Evolutionary conservation across 1,140 invertebrate genomes (phyloP).

Genomic region (Macrobrachium nipponense): DNA sequence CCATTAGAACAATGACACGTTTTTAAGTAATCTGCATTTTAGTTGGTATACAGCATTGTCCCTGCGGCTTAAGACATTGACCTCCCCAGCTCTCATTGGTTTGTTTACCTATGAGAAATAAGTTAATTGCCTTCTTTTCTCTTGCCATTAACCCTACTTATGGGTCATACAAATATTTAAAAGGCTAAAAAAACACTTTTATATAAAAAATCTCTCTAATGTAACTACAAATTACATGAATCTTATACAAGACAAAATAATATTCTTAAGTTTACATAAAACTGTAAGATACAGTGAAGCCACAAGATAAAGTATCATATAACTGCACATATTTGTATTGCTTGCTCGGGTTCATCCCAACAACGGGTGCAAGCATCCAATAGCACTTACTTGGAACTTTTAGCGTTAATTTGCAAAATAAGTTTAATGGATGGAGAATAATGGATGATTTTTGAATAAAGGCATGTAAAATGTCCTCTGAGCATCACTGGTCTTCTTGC

Average conservation of each 20-base stretch:
- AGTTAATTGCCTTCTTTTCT: too few relatives aligned
- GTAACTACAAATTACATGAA: constrained; percentile 52
- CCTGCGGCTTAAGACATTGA: too few relatives aligned
- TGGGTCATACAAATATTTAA: neutral
- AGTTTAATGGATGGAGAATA: neutral
- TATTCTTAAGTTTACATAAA: constrained; percentile 17
- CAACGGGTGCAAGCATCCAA: neutral
- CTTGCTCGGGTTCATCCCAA: constrained; percentile 23
- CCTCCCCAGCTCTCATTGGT: too few relatives aligned
- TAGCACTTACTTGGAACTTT: constrained; percentile 26
- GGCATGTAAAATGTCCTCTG: neutral
- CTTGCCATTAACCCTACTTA: neutral
- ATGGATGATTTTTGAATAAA: constrained; percentile 1
- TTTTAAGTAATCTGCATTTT: too few relatives aligned
- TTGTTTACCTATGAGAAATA: too few relatives aligned
- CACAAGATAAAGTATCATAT: neutral
- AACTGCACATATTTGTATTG: neutral
- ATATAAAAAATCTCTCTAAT: constrained; percentile 50
- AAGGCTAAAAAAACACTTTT: neutral
- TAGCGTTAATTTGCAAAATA: neutral
- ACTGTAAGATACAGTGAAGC: constrained; percentile 16
- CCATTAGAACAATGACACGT: too few relatives aligned
- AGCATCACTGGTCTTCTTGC: too few relatives aligned
- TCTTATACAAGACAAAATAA: constrained; percentile 25
- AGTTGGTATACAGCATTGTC: too few relatives aligned